Conservation (phyloP, 2,113 vertebrate genomes). For the Desmodus rotundus region DNA sequence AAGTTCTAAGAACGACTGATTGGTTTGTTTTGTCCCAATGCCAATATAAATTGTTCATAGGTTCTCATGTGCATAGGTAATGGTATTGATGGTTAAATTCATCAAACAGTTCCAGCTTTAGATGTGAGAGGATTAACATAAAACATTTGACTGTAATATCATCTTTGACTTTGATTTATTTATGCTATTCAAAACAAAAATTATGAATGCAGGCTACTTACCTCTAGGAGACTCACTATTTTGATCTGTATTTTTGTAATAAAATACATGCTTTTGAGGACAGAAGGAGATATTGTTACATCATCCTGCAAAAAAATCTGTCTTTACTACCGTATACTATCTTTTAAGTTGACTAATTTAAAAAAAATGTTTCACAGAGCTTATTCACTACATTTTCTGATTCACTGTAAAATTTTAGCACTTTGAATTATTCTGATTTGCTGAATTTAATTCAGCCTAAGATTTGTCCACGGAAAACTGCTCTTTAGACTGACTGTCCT, state of each 20-base stretch:
- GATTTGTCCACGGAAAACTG: background rate
- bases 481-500: background rate
- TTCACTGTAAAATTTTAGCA: background rate
- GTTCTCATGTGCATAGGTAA: background rate
- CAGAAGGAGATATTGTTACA: background rate
- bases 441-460: background rate
- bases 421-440: background rate
- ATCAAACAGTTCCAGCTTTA: background rate
- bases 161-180: conserved; percentile 28
- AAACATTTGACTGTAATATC: conserved; percentile 21
- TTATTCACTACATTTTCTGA: background rate
- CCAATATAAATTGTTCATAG: conserved; percentile 39
- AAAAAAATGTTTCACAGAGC: conserved; percentile 10
- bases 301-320: background rate
- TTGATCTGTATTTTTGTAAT: conserved; percentile 11
- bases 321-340: background rate
- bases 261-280: background rate
- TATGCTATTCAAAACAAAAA: conserved; percentile 39
- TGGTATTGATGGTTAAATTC: background rate
- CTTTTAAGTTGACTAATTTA: background rate
- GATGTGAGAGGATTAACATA: background rate
- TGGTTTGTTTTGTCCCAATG: conserved; percentile 54
- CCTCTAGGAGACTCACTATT: background rate
- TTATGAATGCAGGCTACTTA: background rate
- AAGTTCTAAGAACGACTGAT: conserved; percentile 50